Conservation (phyloP, 2,888 invertebrate species). For the Brassicogethes aeneus region DNA sequence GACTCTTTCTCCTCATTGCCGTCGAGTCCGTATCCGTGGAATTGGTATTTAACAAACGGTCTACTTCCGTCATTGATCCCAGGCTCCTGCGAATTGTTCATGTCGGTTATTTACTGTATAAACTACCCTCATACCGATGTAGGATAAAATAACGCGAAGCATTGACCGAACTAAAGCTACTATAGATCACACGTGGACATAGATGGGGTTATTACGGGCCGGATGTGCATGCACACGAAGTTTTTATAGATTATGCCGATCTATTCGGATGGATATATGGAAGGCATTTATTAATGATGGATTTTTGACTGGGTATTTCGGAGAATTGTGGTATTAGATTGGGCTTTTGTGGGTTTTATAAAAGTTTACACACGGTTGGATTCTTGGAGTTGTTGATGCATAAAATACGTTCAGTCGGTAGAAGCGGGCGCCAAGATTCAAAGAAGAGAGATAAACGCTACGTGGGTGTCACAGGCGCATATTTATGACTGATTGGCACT, state of each 20-base stretch:
- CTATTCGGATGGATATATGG: not conserved
- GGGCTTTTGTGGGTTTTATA: too few species aligned
- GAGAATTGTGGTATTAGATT: too few species aligned
- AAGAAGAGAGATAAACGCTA: not conserved
- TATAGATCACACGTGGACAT: not conserved
- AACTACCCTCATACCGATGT: not conserved
- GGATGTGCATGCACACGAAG: not conserved
- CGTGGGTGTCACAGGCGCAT: not conserved
- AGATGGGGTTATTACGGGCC: not conserved
- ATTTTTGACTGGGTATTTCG: not conserved
- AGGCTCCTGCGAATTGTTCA: not conserved
- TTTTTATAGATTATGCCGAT: too few species aligned
- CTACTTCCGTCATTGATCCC: slow-evolving; percentile 1
- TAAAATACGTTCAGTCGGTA: too few species aligned
- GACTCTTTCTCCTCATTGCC: too few species aligned
- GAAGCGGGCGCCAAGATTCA: too few species aligned
- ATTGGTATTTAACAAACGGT: not conserved
- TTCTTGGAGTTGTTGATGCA: too few species aligned
- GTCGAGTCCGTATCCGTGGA: too few species aligned
- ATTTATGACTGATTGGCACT: not conserved
- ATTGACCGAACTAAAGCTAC: not conserved
- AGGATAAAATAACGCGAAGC: not conserved
- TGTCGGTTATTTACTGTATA: not conserved
- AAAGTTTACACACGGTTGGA: too few species aligned
- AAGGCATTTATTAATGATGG: not conserved